Percentiles rank a stretch among this genome's conserved stretches.
Evolutionary conservation across 1,140 invertebrate species (phyloP).

Genomic region (Pogonognathellus flavescens): DNA sequence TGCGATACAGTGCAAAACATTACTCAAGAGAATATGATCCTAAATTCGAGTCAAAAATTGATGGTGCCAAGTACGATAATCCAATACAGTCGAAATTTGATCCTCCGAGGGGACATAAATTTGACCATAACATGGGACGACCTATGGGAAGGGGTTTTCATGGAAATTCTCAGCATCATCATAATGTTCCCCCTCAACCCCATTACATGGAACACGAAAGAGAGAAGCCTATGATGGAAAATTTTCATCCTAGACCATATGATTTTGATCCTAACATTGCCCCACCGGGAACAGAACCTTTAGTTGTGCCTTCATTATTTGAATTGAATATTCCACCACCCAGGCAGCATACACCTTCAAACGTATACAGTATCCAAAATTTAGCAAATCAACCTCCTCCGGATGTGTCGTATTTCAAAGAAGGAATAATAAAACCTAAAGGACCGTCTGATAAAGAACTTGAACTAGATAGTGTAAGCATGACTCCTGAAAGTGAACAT

Average conservation of each 20-base stretch:
- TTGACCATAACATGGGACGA: constrained; percentile 12
- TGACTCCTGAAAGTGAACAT: constrained; percentile 72
- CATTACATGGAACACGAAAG: constrained; percentile 11
- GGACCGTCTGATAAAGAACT: constrained; percentile 68
- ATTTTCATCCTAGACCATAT: constrained; percentile 7
- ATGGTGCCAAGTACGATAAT: constrained; percentile 37
- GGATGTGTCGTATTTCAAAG: constrained; percentile 70
- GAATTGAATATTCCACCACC: constrained; percentile 59
- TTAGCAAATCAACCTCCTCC: constrained; percentile 51
- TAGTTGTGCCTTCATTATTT: constrained; percentile 58
- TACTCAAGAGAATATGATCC: neutral
- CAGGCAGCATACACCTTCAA: constrained; percentile 55
- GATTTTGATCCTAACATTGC: constrained; percentile 54
- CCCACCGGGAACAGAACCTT: constrained; percentile 47
- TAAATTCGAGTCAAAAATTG: constrained; percentile 5
- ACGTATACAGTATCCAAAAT: constrained; percentile 13
- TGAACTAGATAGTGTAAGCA: constrained; percentile 70
- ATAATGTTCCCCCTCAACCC: neutral
- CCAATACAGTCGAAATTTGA: constrained; percentile 28
- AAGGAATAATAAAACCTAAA: constrained; percentile 67
- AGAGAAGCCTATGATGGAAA: neutral
- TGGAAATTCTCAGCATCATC: constrained; percentile 2
- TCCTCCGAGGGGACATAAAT: neutral
- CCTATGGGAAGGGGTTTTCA: neutral
- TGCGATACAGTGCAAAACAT: constrained; percentile 19